Conservation (phyloP, 2,888 invertebrate genomes). For the Morpho deidamia region DNA sequence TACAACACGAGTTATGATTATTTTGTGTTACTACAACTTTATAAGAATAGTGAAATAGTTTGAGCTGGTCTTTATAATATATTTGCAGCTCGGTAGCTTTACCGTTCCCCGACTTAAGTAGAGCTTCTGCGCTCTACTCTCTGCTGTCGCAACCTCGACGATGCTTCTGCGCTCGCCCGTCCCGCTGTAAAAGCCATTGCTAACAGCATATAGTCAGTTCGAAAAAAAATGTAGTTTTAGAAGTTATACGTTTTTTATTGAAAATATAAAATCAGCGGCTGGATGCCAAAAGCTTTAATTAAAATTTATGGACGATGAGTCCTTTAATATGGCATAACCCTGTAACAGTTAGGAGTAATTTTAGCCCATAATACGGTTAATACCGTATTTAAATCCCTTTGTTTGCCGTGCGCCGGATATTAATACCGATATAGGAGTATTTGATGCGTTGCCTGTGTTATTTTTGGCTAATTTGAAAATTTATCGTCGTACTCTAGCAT, state of each 20-base stretch:
- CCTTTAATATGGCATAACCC: constrained; percentile 9
- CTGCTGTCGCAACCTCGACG: no score
- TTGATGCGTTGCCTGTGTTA: constrained; percentile 1
- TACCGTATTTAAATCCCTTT: constrained; percentile 42
- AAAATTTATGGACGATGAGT: constrained; percentile 50
- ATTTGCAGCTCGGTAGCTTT: no score
- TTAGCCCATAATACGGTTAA: constrained; percentile 1
- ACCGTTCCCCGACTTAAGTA: no score
- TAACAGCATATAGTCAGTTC: no score
- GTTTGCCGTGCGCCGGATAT: constrained; percentile 35
- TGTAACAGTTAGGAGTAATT: constrained; percentile 35
- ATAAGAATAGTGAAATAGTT: no score
- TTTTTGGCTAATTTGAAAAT: background rate
- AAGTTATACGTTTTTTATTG: background rate
- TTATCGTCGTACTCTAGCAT: no score
- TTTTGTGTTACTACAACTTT: background rate
- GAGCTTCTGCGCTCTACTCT: no score
- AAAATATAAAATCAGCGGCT: constrained; percentile 25
- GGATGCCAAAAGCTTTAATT: constrained; percentile 59
- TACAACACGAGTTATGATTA: no score
- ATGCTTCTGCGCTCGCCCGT: no score
- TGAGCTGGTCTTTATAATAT: no score
- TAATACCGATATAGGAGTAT: constrained; percentile 13
- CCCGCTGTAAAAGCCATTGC: no score
- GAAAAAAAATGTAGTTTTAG: no score